phyloP scores from a whole-genome alignment of 2,113 vertebrate species.

The Thermophis baileyi region DNA sequence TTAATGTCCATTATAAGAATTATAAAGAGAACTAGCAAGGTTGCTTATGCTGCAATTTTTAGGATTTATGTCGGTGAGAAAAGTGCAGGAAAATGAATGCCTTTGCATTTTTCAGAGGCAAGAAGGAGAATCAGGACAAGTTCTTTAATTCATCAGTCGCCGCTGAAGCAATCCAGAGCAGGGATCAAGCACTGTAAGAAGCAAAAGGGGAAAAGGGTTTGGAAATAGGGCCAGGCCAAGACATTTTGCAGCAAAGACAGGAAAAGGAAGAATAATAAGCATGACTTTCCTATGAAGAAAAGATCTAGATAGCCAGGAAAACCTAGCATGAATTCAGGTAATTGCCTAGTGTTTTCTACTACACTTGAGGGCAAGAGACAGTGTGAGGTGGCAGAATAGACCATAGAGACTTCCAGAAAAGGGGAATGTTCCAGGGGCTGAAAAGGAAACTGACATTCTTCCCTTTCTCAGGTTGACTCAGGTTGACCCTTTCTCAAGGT shows the following conservation, averaged over 20 bases:
- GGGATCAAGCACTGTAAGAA: neutral
- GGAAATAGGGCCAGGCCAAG: neutral
- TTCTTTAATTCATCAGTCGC: neutral
- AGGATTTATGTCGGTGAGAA: slow-evolving; percentile 42
- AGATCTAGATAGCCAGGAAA: neutral
- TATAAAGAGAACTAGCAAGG: slow-evolving; percentile 47
- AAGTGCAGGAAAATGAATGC: neutral
- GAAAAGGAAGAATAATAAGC: neutral
- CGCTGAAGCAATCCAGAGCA: neutral
- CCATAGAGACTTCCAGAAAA: neutral
- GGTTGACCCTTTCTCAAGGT: too few species aligned
- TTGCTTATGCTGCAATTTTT: slow-evolving; percentile 49
- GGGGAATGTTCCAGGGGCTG: neutral
- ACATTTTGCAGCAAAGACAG: neutral
- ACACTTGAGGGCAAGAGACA: neutral
- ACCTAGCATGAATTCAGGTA: neutral
- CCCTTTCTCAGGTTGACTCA: too few species aligned
- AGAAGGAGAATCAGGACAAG: accelerated
- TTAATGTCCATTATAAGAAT: slow-evolving; percentile 69
- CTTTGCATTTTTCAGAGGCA: slow-evolving; percentile 28
- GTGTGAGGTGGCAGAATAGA: neutral
- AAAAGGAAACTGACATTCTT: neutral
- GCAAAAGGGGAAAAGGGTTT: neutral
- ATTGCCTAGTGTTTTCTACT: neutral
- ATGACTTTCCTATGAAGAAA: neutral